Evolutionary conservation across 2,888 invertebrate species (phyloP), one percentile per base, ranked within the genome.

Genomic region (Phalera bucephala): DNA sequence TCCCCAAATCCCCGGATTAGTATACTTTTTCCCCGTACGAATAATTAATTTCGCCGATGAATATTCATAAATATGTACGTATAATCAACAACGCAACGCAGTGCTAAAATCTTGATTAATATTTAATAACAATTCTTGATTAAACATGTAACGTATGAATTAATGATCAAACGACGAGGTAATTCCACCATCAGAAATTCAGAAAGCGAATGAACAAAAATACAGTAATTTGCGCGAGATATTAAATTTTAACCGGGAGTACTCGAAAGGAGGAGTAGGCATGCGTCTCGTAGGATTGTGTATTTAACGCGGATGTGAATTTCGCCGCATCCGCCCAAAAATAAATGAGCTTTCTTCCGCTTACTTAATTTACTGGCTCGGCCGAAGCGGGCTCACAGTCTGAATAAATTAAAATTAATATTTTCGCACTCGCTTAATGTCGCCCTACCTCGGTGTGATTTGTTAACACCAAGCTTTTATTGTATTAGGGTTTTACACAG

Each of bases 301-400:
- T 86, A 82, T 86, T 87, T 85, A 85, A 83, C 83, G 84, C 85
- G 86, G 86, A 88, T 86, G 84, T 81, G 83, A 80, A 85, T 80
- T 85, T 79, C 79, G 74, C 83, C 82, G 79, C 86, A 81, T 86
- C 88, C 86, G 84, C 72, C 84, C 82, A 87, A 86, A 87, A 88
- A 86, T 86, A 86, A 87, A 87, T 83, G 85, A 86, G 83, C 80
- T 83, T 86, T 86, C 87, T 88, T 88, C 88, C 86, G 87, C 83
- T 83, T 83, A 83, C 82, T 87, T 86, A 87, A 88, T 86, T 85
- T 82, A 84, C 80, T 77, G 79, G 77, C 70, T 65, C 73, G 72
- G 73, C 72, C 73, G 67, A 64, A 70, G 63, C 74, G 72, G 72
- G 78, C 72, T 79, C 75, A 72, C 74, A 70, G 70, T 70, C 70